Evolutionary conservation across 2,888 invertebrate species (phyloP), one percentile per base, ranked within the genome.

Genomic region (Drepanosiphum platanoidis): DNA sequence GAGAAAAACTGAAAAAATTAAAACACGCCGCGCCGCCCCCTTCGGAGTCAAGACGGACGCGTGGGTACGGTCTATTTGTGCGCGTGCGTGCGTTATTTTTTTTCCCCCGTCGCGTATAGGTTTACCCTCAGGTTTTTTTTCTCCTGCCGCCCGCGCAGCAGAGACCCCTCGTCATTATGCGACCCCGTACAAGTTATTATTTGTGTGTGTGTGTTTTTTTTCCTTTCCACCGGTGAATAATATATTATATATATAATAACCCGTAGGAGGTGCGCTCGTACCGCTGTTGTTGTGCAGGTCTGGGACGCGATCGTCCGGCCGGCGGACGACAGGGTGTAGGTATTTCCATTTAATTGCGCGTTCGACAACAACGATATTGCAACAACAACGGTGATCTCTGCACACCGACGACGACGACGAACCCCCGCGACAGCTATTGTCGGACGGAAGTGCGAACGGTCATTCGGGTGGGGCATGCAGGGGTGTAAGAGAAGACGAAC

Each of bases 21-120:
- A n/a, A n/a, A n/a, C n/a, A n/a, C n/a, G n/a, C n/a, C n/a, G n/a
- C n/a, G 36, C 71, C 70, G 71, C 81, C 81, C 81, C 81, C 68
- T 80, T 68, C 39, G 58, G 71, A 81, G 81, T 81, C 58, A 81
- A 71, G 52, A 68, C 39, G 68, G 52, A 68, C 39, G 68, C 30
- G 79, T 52, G 64, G 22, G 34, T 80, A 80, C 71, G 30, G 39
- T 46, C 39, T 66, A 68, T 64, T 64, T 79, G 68, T 79, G 36
- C 58, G 71, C 39, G 30, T 52, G 46, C 42, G 70, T 18, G 36
- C 30, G 39, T 30, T 46, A 32, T 79, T n/a, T 58, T 79, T 79
- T 78, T 79, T 68, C 42, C 58, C 18, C 3, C 77, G 32, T 46
- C 42, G 13, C 42, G 18, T 66, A 66, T 66, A 68, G 42, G 46